Base-by-base conservation (phyloP, 2,797 vertebrate genomes). In the Macrochelys suwanniensis region DNA sequence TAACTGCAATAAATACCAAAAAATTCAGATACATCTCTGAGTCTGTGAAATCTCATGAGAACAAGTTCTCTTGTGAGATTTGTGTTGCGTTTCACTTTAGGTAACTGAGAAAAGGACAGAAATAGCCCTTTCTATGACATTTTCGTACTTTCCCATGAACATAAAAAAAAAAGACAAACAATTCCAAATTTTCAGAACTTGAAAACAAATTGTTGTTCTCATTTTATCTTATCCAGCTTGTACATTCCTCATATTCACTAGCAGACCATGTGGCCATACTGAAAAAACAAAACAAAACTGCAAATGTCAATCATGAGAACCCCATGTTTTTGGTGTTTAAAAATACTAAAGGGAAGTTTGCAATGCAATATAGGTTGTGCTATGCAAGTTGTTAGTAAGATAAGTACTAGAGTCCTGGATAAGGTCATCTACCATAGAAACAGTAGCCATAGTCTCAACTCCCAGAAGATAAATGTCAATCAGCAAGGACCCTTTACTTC, bases 401-500 rank as follows among this genome's bases (percentile, higher is more conserved):
- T 42, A 45, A 42, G 54, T 57, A 45, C 82, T 51, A n/a, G 3
- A 88, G 47, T 12, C 17, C 49, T 84, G 71, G 47, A 82, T 85
- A 33, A 85, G 31, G 81, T 59, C 86, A 37, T 88, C 57, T 90
- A 53, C 42, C 68, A 86, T 42, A 78, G 93, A 87, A 3, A 82
- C 17, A 92, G 45, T 11, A 84, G n/a, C 54, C 31, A 78, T 1
- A 47, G 54, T 6, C 47, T 2, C 76, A 10, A 84, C 6, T 31
- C 17, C 65, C n/a, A 68, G n/a, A 89, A 92, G 89, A 65, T 82
- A 95, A 95, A 42, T 88, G 80, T 17, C 51, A 91, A 79, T 51
- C 2, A 82, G 11, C 71, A 45, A 76, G 93, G 89, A 54, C 26
- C 71, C 8, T 26, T 1, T 50, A 88, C 85, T 84, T 94, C n/a